A percentile compares a stretch with the other conserved stretches of the same genome.
phyloP scores from a whole-genome alignment of 2,113 vertebrate genomes.

The Halcyon senegalensis region DNA sequence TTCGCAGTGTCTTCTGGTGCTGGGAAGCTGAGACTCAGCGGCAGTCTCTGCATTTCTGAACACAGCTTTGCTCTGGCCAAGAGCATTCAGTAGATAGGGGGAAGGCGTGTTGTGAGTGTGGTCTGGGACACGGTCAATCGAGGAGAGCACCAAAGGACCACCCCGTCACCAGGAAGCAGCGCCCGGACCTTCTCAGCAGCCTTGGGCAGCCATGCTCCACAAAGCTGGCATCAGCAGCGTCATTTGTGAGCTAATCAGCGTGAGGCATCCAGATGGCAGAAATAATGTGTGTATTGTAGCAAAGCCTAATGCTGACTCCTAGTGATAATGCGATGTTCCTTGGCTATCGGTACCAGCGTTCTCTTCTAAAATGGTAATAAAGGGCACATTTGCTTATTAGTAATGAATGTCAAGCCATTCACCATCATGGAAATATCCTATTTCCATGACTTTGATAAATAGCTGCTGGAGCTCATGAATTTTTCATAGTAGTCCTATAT shows the following conservation, averaged over 20 bases:
- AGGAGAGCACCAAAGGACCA: background rate
- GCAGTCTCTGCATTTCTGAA: background rate
- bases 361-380: constrained; percentile 53
- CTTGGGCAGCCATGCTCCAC: accelerated
- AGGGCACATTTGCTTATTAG: constrained; percentile 58
- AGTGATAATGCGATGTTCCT: background rate
- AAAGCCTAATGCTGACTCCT: background rate
- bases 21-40: background rate
- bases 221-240: background rate
- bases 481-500: constrained; percentile 78
- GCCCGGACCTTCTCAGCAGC: accelerated
- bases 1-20: background rate
- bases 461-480: constrained; percentile 69
- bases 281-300: background rate
- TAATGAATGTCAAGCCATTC: constrained; percentile 65
- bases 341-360: background rate
- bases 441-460: constrained; percentile 73
- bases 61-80: background rate
- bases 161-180: background rate
- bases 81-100: background rate
- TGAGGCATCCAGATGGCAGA: constrained; percentile 1
- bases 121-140: accelerated
- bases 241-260: background rate
- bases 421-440: constrained; percentile 60
- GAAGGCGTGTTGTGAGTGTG: accelerated